Percentiles rank a stretch among this genome's conserved stretches.
These are phyloP conservation scores for Acanthosepion esculentum DNA, from an alignment of 2,888 invertebrate species.

Conservation along the genomic window DNA sequence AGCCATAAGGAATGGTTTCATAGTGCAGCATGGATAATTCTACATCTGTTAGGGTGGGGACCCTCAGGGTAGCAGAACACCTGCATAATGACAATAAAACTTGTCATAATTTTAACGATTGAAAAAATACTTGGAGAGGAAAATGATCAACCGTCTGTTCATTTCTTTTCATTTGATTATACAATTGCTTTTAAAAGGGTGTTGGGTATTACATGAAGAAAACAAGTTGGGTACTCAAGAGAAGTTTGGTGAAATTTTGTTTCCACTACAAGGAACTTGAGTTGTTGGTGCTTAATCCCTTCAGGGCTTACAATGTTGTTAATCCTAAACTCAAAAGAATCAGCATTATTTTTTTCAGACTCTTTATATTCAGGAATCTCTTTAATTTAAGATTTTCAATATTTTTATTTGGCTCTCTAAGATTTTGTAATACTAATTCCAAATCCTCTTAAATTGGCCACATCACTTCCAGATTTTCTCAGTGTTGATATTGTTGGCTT, in stretches of 20 bases:
- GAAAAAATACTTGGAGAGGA: background rate
- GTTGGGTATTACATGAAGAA: background rate
- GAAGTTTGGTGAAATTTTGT: background rate
- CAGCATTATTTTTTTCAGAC: background rate
- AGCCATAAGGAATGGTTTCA: background rate
- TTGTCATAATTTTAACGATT: background rate
- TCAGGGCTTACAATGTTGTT: background rate
- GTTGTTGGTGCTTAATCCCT: background rate
- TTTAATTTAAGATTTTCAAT: background rate
- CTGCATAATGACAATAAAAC: background rate
- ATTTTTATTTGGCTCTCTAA: background rate
- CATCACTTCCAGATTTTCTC: background rate
- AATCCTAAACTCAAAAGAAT: background rate
- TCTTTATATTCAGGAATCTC: background rate
- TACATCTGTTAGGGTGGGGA: background rate
- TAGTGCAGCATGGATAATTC: background rate
- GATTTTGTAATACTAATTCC: background rate
- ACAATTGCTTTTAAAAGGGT: background rate
- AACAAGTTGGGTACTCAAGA: conserved; percentile 2
- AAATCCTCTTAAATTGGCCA: background rate
- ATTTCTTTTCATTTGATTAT: background rate
- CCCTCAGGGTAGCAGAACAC: background rate
- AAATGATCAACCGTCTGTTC: background rate
- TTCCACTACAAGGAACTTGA: background rate
- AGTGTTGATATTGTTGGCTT: background rate